Conservation (phyloP, 2,888 invertebrate genomes). For the Hecatera dysodea region DNA sequence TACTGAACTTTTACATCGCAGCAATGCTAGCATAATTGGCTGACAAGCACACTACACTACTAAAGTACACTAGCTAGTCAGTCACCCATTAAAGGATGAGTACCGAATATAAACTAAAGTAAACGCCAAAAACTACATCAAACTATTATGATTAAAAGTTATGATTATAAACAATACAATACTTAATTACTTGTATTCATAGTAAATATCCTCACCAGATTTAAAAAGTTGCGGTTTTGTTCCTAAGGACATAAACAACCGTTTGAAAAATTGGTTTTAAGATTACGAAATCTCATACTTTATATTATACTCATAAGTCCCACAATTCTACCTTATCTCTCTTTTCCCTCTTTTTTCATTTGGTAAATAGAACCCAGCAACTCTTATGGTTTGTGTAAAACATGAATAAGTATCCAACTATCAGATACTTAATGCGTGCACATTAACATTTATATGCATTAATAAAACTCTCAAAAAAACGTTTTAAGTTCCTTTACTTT, state of each 20-base stretch:
- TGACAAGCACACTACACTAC: slow-evolving; percentile 1
- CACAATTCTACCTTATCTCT: no score
- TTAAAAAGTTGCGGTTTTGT: no score
- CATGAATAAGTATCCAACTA: no score
- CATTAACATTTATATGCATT: no score
- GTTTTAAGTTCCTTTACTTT: no score
- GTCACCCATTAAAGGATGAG: not conserved
- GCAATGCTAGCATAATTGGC: not conserved
- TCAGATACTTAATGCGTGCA: no score
- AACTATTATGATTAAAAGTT: slow-evolving; percentile 1
- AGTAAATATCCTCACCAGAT: slow-evolving; percentile 28
- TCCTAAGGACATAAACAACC: slow-evolving; percentile 24
- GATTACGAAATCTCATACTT: not conserved
- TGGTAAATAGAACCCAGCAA: no score
- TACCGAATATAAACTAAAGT: slow-evolving; percentile 10
- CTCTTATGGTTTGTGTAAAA: no score
- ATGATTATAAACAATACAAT: slow-evolving; percentile 18
- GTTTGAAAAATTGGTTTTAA: not conserved
- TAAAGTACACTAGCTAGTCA: not conserved
- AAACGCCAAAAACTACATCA: slow-evolving; percentile 22
- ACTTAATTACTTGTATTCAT: slow-evolving; percentile 10
- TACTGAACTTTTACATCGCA: not conserved
- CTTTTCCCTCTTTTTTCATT: no score
- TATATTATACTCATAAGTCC: no score
- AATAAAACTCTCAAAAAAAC: no score